Evolutionary conservation across 2,888 invertebrate species (phyloP).

Genomic region (Unio pictorum): DNA sequence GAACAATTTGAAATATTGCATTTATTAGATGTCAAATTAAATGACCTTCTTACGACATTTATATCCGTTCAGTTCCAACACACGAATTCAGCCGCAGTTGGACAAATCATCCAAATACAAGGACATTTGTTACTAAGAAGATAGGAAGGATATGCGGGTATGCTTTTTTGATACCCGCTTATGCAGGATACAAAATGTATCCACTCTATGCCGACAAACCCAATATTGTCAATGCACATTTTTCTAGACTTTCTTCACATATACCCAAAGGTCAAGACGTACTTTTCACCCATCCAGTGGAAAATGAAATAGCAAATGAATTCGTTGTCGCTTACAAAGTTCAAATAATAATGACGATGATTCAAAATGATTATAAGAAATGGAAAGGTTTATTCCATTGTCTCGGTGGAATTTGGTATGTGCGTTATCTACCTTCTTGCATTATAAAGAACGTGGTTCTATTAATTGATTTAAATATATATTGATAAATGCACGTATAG

Average conservation of each 20-base stretch:
- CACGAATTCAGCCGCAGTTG: constrained; percentile 43
- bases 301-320: constrained; percentile 39
- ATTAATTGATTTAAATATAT: no score
- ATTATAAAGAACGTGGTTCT: no score
- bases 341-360: constrained; percentile 42
- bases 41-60: constrained; percentile 45
- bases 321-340: constrained; percentile 42
- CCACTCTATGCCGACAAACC: constrained; percentile 45
- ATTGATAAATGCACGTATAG: no score
- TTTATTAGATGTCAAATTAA: constrained; percentile 29
- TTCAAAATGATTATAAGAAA: constrained; percentile 42
- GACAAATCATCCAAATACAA: constrained; percentile 31
- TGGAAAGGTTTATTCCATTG: constrained; percentile 46
- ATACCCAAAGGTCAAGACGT: constrained; percentile 41
- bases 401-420: constrained; percentile 45
- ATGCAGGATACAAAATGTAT: constrained; percentile 43
- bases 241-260: constrained; percentile 34
- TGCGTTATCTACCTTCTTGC: no score
- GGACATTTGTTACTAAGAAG: constrained; percentile 35
- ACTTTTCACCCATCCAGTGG: constrained; percentile 43
- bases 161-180: constrained; percentile 38
- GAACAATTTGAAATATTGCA: constrained; percentile 39
- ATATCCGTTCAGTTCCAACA: constrained; percentile 41
- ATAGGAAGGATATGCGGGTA: constrained; percentile 44
- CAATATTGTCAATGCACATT: constrained; percentile 36